Percentiles rank a stretch among this genome's conserved stretches.
These are phyloP conservation scores for Lepidurus couesii DNA, from an alignment of 1,140 invertebrate species.

Conservation along the genomic window DNA sequence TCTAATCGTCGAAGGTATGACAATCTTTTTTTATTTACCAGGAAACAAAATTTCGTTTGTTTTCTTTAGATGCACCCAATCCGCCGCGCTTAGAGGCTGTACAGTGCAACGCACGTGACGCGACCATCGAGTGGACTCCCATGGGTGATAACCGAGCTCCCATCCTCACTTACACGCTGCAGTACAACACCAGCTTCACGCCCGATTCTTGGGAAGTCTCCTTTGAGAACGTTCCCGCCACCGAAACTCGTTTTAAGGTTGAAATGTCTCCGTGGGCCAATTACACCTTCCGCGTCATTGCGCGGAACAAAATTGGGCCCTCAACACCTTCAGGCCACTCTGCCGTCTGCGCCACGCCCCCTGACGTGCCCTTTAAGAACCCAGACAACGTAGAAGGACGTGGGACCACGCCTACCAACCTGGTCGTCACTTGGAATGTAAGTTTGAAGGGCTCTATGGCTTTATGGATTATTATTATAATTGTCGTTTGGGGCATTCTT, in stretches of 20 bases:
- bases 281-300: conserved; percentile 92
- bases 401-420: conserved; percentile 78
- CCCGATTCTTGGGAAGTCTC: conserved; percentile 84
- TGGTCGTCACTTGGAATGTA: conserved; percentile 91
- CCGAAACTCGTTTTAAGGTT: conserved; percentile 66
- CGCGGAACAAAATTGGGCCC: conserved; percentile 85
- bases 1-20: conserved; percentile 77
- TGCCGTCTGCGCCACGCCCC: conserved; percentile 71
- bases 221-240: conserved; percentile 67
- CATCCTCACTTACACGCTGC: conserved; percentile 83
- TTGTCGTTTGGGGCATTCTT: neutral
- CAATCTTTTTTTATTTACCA: neutral
- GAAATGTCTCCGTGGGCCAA: conserved; percentile 87
- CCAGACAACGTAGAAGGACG: conserved; percentile 89
- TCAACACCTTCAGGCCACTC: conserved; percentile 78
- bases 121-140: conserved; percentile 73
- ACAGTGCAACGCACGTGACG: conserved; percentile 61
- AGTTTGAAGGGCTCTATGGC: conserved; percentile 42
- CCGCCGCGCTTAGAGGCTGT: conserved; percentile 63
- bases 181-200: conserved; percentile 91
- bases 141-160: conserved; percentile 90
- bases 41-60: neutral
- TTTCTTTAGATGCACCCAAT: conserved; percentile 76
- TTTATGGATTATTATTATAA: neutral
- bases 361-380: conserved; percentile 87